A percentile compares a stretch with the other conserved stretches of the same genome.
These are phyloP conservation scores for Catharus fuscescens DNA, from an alignment of 2,113 vertebrate genomes.

Conservation along the genomic window DNA sequence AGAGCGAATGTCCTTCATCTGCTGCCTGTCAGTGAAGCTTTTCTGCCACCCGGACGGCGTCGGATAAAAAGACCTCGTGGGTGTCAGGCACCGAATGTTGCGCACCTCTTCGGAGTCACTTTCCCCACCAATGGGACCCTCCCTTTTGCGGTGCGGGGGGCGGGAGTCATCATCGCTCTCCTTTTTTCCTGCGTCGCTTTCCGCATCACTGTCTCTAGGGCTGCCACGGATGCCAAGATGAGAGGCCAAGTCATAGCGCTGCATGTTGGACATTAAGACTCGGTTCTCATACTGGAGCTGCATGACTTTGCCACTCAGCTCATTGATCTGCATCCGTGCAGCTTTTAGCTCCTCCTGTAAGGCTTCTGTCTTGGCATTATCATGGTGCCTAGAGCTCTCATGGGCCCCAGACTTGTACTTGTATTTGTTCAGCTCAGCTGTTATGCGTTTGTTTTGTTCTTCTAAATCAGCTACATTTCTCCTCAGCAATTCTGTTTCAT, in stretches of 20 bases:
- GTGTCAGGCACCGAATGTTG: conserved; percentile 94
- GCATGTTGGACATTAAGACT: conserved; percentile 98
- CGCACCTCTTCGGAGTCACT: conserved; percentile 96
- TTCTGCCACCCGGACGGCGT: conserved; percentile 86
- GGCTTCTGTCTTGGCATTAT: conserved; percentile 86
- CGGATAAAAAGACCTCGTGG: conserved; percentile 89
- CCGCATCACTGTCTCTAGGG: conserved; percentile 93
- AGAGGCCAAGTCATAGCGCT: conserved; percentile 97
- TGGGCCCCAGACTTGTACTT: conserved; percentile 92
- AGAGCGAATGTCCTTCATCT: conserved; percentile 95
- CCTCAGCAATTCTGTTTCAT: conserved; percentile 94
- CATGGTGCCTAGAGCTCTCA: conserved; percentile 85
- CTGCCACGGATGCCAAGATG: conserved; percentile 93
- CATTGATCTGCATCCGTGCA: conserved; percentile 94
- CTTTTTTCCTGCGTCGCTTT: conserved; percentile 91
- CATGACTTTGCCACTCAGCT: conserved; percentile 98
- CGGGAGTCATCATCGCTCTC: conserved; percentile 94
- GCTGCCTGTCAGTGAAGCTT: conserved; percentile 94
- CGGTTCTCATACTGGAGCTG: conserved; percentile 98
- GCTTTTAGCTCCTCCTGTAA: conserved; percentile 96
- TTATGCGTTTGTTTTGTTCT: conserved; percentile 95
- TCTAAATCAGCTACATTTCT: conserved; percentile 94
- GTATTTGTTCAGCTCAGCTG: conserved; percentile 92
- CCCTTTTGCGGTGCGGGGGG: conserved; percentile 93
- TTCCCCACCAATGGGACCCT: conserved; percentile 94